Evolutionary conservation across 2,888 invertebrate genomes (phyloP).

Genomic region (Drosophila melanocephala): DNA sequence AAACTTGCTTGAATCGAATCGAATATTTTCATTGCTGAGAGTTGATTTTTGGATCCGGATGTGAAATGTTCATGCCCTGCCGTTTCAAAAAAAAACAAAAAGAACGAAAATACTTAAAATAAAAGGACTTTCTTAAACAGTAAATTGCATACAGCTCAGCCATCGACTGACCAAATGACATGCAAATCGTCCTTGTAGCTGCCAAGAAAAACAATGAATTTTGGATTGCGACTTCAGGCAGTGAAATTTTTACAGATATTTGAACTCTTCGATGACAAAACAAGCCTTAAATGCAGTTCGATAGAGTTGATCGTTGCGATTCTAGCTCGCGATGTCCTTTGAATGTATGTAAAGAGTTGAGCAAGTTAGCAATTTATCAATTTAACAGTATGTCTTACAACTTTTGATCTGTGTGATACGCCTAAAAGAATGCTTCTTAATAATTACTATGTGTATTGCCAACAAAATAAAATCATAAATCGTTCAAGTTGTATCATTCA

Average conservation of each 20-base stretch:
- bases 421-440: neutral
- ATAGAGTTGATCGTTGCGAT: neutral
- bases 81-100: neutral
- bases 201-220: neutral
- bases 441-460: neutral
- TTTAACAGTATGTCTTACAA: neutral
- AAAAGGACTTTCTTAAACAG: neutral
- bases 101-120: neutral
- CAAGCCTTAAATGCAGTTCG: neutral
- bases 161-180: neutral
- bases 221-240: neutral
- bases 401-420: neutral
- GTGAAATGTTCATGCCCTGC: neutral
- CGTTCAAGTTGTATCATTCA: neutral
- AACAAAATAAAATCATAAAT: neutral
- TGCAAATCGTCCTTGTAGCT: neutral
- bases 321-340: neutral
- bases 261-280: neutral
- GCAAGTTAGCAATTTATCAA: neutral
- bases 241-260: neutral
- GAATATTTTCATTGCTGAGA: too few species aligned
- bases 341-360: neutral
- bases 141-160: neutral
- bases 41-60: neutral
- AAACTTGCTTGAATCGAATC: neutral